Conservation (phyloP, 2,797 vertebrate genomes). For the Aselliscus stoliczkanus region DNA sequence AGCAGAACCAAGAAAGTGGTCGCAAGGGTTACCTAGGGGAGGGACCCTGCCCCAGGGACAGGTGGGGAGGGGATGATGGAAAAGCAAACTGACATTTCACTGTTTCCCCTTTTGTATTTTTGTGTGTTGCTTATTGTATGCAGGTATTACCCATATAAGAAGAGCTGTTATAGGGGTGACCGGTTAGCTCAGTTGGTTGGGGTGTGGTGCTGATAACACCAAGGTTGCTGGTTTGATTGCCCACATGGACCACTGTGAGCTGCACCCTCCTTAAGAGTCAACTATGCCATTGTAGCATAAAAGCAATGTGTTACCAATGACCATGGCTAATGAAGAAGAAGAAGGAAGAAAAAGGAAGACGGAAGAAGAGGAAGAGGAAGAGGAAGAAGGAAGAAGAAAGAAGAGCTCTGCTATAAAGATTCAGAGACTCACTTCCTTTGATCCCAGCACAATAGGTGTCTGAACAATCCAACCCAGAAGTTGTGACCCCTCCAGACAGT, state of each 20-base stretch:
- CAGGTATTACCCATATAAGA: not conserved
- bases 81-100: not conserved
- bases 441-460: not conserved
- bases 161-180: not conserved
- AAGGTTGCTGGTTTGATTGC: no score
- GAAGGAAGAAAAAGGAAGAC: no score
- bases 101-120: not conserved
- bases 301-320: no score
- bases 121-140: not conserved
- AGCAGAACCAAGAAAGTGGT: not conserved
- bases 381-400: no score
- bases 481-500: not conserved
- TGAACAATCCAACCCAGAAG: not conserved
- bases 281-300: no score
- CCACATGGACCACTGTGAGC: no score
- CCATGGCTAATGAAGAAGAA: no score
- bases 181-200: no score
- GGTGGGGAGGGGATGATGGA: not conserved
- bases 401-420: not conserved
- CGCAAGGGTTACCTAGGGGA: no score
- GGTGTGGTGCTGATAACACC: no score
- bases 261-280: no score
- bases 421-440: conserved; percentile 18
- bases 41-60: not conserved
- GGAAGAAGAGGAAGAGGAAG: no score